phyloP scores from a whole-genome alignment of 35 echinoderm and acorn worm genomes.

The Apostichopus parvimensis region DNA sequence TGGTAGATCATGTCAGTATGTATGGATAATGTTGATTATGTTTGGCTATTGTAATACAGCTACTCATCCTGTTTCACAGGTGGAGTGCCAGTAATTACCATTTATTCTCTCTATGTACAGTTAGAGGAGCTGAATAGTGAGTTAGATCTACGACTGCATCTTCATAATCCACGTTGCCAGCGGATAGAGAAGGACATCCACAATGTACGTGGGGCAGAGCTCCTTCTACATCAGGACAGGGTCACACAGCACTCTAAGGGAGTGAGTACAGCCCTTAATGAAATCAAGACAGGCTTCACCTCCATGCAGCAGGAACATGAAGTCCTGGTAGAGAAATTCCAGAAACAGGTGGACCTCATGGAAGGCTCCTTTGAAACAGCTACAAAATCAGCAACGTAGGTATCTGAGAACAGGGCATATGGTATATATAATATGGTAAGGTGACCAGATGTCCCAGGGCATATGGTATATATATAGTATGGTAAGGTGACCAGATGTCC shows the following conservation, averaged over 20 bases:
- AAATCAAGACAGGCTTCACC: slow-evolving; percentile 74
- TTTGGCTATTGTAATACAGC: too few relatives aligned
- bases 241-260: slow-evolving; percentile 86
- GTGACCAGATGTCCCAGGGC: too few relatives aligned
- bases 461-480: too few relatives aligned
- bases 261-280: slow-evolving; percentile 76
- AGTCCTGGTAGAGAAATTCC: slow-evolving; percentile 77
- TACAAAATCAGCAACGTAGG: slow-evolving; percentile 91
- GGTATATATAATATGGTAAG: too few relatives aligned
- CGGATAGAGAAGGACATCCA: slow-evolving; percentile 94
- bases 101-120: slow-evolving; percentile 28
- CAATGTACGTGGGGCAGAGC: slow-evolving; percentile 91
- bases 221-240: slow-evolving; percentile 89
- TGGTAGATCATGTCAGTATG: too few relatives aligned
- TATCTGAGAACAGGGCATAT: not conserved
- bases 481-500: too few relatives aligned
- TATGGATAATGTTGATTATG: too few relatives aligned
- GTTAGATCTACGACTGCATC: slow-evolving; percentile 83
- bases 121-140: slow-evolving; percentile 98
- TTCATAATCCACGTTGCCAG: slow-evolving; percentile 80
- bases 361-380: slow-evolving; percentile 90
- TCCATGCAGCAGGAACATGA: slow-evolving; percentile 94
- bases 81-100: too few relatives aligned
- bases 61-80: too few relatives aligned
- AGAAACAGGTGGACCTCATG: slow-evolving; percentile 77